Evolutionary conservation across 2,888 invertebrate genomes (phyloP).

Genomic region (Dusona sp.): DNA sequence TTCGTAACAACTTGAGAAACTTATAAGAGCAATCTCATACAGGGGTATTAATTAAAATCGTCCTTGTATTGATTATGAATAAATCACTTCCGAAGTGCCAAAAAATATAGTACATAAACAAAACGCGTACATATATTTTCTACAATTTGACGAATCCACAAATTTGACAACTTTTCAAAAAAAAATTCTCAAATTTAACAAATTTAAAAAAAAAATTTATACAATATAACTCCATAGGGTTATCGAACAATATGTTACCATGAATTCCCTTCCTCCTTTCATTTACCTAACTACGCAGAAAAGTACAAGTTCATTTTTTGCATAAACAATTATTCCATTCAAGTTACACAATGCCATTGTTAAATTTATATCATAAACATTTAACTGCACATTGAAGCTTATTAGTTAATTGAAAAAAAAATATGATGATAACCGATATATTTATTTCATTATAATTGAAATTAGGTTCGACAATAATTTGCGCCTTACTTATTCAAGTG

Average conservation of each 20-base stretch:
- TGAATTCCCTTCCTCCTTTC: neutral
- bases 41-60: slow-evolving; percentile 3
- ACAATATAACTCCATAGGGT: neutral
- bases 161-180: too few relatives aligned
- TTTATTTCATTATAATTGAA: neutral
- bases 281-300: neutral
- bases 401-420: neutral
- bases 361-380: neutral
- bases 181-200: too few relatives aligned
- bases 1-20: slow-evolving; percentile 4
- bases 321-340: neutral
- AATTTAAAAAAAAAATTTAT: too few relatives aligned
- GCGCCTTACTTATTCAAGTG: neutral
- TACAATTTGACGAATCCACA: neutral
- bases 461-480: neutral
- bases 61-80: neutral
- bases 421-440: neutral
- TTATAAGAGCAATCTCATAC: neutral
- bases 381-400: too few relatives aligned
- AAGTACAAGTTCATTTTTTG: neutral
- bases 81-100: neutral
- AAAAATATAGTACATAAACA: neutral
- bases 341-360: neutral
- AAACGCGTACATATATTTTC: neutral
- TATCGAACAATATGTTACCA: neutral